phyloP scores from a whole-genome alignment of 2,888 invertebrate species.

The Ashinkailepas kermadecensis region DNA sequence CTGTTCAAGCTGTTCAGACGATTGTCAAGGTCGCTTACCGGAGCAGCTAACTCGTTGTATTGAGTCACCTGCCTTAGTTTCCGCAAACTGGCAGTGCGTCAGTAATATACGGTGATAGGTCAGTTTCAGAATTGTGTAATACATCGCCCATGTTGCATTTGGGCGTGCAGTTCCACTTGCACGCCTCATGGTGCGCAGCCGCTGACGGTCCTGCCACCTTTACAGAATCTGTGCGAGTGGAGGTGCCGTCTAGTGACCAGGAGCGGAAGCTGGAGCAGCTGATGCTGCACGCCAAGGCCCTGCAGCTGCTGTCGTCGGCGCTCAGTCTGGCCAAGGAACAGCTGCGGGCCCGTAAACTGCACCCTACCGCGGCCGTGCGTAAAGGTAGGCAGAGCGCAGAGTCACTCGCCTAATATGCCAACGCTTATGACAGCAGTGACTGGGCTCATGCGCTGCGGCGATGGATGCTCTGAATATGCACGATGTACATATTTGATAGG shows the following conservation, averaged over 20 bases:
- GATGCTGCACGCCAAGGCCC: constrained; percentile 76
- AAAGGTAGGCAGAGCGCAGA: constrained; percentile 54
- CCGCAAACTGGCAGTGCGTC: too few relatives aligned
- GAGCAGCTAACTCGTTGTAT: too few relatives aligned
- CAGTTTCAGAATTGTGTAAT: not conserved
- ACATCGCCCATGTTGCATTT: not conserved
- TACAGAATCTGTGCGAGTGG: constrained; percentile 22
- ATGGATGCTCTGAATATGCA: too few relatives aligned
- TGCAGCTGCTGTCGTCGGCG: constrained; percentile 92
- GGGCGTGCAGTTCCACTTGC: not conserved
- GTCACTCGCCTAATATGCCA: too few relatives aligned
- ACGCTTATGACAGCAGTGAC: too few relatives aligned
- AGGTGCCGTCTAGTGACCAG: constrained; percentile 29
- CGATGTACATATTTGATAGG: too few relatives aligned
- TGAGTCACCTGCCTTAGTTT: too few relatives aligned
- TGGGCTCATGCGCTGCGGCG: too few relatives aligned
- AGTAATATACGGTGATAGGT: not conserved
- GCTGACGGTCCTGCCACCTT: not conserved
- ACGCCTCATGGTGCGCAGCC: not conserved
- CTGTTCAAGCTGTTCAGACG: too few relatives aligned
- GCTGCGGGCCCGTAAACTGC: constrained; percentile 70
- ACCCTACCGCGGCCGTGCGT: constrained; percentile 85
- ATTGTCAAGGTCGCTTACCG: too few relatives aligned
- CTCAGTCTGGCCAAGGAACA: constrained; percentile 81
- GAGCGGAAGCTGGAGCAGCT: constrained; percentile 64